Evolutionary conservation across 2,113 vertebrate species (phyloP).

Genomic region (Syngnathus floridae): DNA sequence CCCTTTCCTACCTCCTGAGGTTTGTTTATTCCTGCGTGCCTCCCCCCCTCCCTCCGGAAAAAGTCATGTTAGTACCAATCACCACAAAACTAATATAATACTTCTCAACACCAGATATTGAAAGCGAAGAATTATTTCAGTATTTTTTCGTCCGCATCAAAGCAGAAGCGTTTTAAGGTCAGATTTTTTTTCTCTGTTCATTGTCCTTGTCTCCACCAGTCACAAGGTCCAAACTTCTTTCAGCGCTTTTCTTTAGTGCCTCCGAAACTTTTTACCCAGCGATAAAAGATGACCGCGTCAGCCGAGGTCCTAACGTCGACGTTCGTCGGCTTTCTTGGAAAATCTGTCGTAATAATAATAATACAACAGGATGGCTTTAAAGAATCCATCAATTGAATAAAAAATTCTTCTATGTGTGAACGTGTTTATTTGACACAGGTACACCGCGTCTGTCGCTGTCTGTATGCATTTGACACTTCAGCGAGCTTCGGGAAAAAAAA

Average conservation of each 20-base stretch:
- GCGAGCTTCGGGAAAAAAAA: neutral
- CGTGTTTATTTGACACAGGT: conserved; percentile 42
- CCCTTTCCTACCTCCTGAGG: conserved; percentile 20
- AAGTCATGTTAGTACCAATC: too few species aligned
- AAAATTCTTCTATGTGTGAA: conserved; percentile 23
- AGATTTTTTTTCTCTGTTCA: neutral
- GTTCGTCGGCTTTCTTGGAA: conserved; percentile 12
- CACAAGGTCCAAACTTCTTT: neutral
- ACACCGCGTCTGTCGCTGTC: conserved; percentile 57
- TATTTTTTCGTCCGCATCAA: neutral
- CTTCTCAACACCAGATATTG: neutral
- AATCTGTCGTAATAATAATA: neutral
- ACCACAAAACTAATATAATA: too few species aligned
- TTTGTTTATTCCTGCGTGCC: conserved; percentile 40
- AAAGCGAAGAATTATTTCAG: neutral
- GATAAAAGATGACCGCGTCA: neutral
- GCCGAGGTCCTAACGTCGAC: neutral
- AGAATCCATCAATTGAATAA: conserved; percentile 65
- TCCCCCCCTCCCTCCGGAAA: neutral
- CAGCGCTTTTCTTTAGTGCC: neutral
- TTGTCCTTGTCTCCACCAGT: neutral
- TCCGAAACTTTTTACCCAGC: neutral
- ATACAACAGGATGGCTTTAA: conserved; percentile 34
- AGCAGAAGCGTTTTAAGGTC: neutral
- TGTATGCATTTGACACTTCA: conserved; percentile 41